A percentile compares a stretch with the other conserved stretches of the same genome.
phyloP scores from a whole-genome alignment of 2,113 vertebrate genomes.

The Mesitornis unicolor region DNA sequence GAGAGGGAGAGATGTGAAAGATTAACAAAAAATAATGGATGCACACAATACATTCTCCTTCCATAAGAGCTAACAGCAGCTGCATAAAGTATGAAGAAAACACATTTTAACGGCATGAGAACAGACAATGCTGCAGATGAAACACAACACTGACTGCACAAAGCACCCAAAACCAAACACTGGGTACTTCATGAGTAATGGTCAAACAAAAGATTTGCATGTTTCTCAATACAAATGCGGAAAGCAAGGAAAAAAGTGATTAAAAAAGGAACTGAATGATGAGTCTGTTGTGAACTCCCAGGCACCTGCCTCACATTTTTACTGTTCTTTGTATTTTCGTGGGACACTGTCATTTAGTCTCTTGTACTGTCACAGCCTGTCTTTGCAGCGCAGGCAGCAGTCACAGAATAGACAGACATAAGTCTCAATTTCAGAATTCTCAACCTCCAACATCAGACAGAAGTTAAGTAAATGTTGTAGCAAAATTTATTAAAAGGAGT shows the following conservation, averaged over 20 bases:
- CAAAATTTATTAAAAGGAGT: not conserved
- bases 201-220: not conserved
- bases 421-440: not conserved
- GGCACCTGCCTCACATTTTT: not conserved
- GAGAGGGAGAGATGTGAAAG: not conserved
- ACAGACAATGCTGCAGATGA: not conserved
- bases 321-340: not conserved
- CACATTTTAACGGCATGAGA: not conserved
- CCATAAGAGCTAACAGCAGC: constrained; percentile 23
- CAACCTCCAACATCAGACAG: not conserved
- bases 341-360: not conserved
- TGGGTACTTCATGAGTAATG: not conserved
- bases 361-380: not conserved
- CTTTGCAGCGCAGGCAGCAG: not conserved
- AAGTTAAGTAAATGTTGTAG: not conserved
- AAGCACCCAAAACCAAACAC: not conserved
- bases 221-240: not conserved
- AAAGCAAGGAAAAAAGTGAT: not conserved
- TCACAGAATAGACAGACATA: not conserved
- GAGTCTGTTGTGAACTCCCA: constrained; percentile 38
- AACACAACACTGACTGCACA: not conserved
- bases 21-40: not conserved
- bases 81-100: not conserved
- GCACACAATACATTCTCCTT: not conserved
- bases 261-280: not conserved